Evolutionary conservation across 2,888 invertebrate genomes (phyloP).

Genomic region (Coelopa pilipes): DNA sequence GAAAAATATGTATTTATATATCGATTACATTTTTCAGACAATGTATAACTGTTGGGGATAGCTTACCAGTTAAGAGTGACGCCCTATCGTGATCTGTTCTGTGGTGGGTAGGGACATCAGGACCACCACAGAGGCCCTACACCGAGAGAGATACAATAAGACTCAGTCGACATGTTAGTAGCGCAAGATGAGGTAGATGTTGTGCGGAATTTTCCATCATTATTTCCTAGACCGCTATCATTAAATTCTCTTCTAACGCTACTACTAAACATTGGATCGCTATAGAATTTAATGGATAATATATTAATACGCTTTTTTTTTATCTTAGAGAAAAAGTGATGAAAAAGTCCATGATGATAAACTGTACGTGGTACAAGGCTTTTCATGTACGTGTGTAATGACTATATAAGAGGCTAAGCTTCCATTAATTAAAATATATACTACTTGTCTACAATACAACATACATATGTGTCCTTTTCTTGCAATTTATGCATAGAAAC

Average conservation of each 20-base stretch:
- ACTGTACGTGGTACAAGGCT: background rate
- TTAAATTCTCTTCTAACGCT: conserved; percentile 64
- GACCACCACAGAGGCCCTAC: conserved; percentile 99
- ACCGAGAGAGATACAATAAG: conserved; percentile 90
- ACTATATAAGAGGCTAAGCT: no score
- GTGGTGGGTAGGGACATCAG: conserved; percentile 92
- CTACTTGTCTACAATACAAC: no score
- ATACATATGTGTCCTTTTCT: no score
- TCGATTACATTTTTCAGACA: no score
- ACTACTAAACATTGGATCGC: conserved; percentile 67
- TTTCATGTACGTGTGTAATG: no score
- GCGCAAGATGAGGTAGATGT: conserved; percentile 71
- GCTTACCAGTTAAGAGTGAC: conserved; percentile 67
- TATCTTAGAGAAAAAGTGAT: background rate
- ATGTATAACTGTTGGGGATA: background rate
- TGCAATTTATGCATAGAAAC: no score
- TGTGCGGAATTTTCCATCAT: conserved; percentile 62
- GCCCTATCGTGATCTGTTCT: conserved; percentile 69
- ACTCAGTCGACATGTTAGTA: conserved; percentile 78
- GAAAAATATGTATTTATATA: no score
- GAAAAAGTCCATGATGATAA: background rate
- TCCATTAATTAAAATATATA: no score
- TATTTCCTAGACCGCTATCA: conserved; percentile 59
- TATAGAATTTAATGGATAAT: conserved; percentile 46
- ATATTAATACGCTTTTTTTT: conserved; percentile 29